Evolutionary conservation across 2,113 vertebrate genomes (phyloP).

Genomic region (Lucifuga dentata): DNA sequence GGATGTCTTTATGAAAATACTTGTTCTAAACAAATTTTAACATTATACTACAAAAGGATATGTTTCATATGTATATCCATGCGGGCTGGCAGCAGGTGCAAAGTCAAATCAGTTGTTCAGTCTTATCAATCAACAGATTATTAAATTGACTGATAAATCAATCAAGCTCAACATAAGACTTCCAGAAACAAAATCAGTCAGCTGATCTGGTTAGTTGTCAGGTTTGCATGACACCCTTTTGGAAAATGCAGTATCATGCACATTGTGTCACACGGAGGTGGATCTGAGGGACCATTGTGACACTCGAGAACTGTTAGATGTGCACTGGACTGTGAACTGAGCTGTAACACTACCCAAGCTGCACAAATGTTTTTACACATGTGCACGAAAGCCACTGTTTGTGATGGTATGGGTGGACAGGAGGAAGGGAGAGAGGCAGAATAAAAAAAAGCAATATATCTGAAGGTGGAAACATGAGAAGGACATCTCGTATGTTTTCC

Average conservation of each 20-base stretch:
- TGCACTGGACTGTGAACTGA: slow-evolving; percentile 70
- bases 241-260: slow-evolving; percentile 46
- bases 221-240: slow-evolving; percentile 37
- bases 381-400: slow-evolving; percentile 36
- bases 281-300: slow-evolving; percentile 50
- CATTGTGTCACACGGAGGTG: slow-evolving; percentile 33
- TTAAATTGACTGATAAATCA: slow-evolving; percentile 41
- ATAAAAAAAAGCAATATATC: slow-evolving; percentile 56
- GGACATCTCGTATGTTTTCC: slow-evolving; percentile 71
- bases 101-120: slow-evolving; percentile 34
- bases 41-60: slow-evolving; percentile 33
- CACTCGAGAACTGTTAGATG: slow-evolving; percentile 70
- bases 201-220: slow-evolving; percentile 2
- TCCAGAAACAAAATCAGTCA: neutral
- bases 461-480: slow-evolving; percentile 67
- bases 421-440: slow-evolving; percentile 41
- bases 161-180: slow-evolving; percentile 7
- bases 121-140: slow-evolving; percentile 39
- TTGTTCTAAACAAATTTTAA: no score
- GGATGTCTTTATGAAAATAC: no score
- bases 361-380: slow-evolving; percentile 34
- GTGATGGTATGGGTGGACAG: slow-evolving; percentile 51
- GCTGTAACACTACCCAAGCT: slow-evolving; percentile 60
- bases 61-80: slow-evolving; percentile 13
- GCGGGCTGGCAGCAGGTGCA: neutral